Evolutionary conservation across 2,888 invertebrate genomes (phyloP).

Genomic region (Scelioninae gen. 1): DNA sequence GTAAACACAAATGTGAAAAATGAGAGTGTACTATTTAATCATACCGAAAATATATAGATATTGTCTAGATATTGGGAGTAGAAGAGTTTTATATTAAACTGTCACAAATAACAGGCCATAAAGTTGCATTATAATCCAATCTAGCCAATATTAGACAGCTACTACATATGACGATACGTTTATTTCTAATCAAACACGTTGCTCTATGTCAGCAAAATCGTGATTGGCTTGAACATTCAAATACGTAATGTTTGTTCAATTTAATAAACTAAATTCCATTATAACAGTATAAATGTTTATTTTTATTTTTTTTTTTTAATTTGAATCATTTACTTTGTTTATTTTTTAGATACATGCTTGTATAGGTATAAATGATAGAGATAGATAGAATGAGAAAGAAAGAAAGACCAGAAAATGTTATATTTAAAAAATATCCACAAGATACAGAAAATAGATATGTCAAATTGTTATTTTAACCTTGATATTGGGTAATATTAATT

Average conservation of each 20-base stretch:
- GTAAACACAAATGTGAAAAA: neutral
- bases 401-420: too few relatives aligned
- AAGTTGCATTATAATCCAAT: slow-evolving; percentile 54
- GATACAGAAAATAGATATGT: neutral
- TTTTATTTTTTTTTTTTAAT: neutral
- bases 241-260: neutral
- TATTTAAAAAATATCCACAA: too few relatives aligned
- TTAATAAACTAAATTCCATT: slow-evolving; percentile 6
- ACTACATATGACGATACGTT: slow-evolving; percentile 11
- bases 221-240: slow-evolving; percentile 20
- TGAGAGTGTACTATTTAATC: neutral
- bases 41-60: neutral
- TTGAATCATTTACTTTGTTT: neutral
- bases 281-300: neutral
- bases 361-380: neutral
- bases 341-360: slow-evolving; percentile 24
- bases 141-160: slow-evolving; percentile 36
- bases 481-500: slow-evolving; percentile 20
- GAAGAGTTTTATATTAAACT: slow-evolving; percentile 26
- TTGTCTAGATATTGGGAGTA: slow-evolving; percentile 21
- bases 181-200: slow-evolving; percentile 44
- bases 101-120: slow-evolving; percentile 25
- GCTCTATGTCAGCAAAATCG: slow-evolving; percentile 17
- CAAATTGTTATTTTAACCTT: slow-evolving; percentile 20
- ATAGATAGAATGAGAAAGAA: neutral